Conservation (phyloP, 2,797 vertebrate species). For the Florisuga fusca region DNA sequence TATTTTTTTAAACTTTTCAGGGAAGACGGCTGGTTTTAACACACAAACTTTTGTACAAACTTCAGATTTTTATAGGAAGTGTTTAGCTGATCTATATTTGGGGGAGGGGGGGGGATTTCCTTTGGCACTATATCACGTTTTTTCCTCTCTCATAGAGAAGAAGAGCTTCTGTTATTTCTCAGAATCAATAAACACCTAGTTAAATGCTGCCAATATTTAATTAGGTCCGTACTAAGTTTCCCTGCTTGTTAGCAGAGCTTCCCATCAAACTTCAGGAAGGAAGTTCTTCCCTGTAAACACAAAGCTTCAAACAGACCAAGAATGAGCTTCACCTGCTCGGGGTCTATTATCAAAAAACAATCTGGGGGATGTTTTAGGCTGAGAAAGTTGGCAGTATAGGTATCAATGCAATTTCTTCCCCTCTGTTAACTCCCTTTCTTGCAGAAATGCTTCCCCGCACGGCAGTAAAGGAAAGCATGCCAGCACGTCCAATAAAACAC, state of each 20-base stretch:
- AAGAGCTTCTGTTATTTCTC: not conserved
- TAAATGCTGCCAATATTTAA: constrained; percentile 29
- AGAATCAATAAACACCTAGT: constrained; percentile 18
- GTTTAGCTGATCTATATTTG: not conserved
- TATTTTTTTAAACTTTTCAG: not conserved
- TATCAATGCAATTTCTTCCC: not conserved
- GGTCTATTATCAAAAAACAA: not conserved
- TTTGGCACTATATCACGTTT: not conserved
- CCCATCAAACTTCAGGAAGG: constrained; percentile 28
- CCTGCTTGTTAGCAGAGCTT: not conserved
- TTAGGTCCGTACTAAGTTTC: not conserved
- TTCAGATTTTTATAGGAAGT: not conserved
- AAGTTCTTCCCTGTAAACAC: constrained; percentile 30
- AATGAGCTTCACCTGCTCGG: not conserved
- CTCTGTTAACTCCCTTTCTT: not conserved
- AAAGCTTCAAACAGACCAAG: not conserved
- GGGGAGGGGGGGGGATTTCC: not conserved
- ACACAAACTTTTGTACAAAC: not conserved
- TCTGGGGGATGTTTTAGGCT: not conserved
- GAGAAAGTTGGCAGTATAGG: not conserved
- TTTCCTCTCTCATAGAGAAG: not conserved
- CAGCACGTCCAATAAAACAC: not conserved
- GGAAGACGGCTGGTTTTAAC: not conserved
- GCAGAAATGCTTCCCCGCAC: not conserved
- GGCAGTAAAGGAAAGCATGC: not conserved